Evolutionary conservation across 35 echinoderm and acorn worm genomes (phyloP), one percentile per base, ranked within the genome.

Genomic region (Ptychodera flava): DNA sequence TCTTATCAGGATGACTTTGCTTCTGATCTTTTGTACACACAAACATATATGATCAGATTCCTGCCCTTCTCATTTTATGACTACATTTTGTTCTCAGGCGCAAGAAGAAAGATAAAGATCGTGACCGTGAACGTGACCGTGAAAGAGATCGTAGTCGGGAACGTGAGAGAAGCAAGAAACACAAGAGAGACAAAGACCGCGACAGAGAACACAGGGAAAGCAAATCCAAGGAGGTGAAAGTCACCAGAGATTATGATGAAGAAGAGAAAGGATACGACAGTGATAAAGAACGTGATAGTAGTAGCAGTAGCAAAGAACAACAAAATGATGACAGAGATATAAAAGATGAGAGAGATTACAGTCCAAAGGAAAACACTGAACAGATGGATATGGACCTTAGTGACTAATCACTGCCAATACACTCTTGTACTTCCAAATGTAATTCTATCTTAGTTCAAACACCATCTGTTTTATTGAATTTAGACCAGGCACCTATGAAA

Each of bases 61-160:
- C n/a, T n/a, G n/a, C n/a, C n/a, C n/a, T n/a, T n/a, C n/a, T n/a
- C 45, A 64, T 83, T 35, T 83, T 83, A 36, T 82, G 80, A 34
- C 30, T 34, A n/a, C 82, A 35, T 83, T 36, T 36, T 10, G n/a
- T n/a, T n/a, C 35, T 36, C 16, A 36, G 37, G 15, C 34, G 37
- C 16, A 83, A 83, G 82, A 15, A 15, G 6, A 83, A 83, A n/a
- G 82, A 83, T 15, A 83, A 36, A 83, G 82, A 83, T 30, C 82
- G 82, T n/a, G 82, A 83, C 34, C 1, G 16, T 0, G 82, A 83
- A 15, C 34, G 82, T 22, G 37, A 35, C 37, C 33, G 82, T 1
- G 82, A 83, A 1, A 34, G 82, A 83, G 82, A 37, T 36, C 30
- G 45, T 64, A 22, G 33, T 16, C 32, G 35, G 12, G 82, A 83